Conservation (phyloP, 2,888 invertebrate species). For the Lathronympha strigana region DNA sequence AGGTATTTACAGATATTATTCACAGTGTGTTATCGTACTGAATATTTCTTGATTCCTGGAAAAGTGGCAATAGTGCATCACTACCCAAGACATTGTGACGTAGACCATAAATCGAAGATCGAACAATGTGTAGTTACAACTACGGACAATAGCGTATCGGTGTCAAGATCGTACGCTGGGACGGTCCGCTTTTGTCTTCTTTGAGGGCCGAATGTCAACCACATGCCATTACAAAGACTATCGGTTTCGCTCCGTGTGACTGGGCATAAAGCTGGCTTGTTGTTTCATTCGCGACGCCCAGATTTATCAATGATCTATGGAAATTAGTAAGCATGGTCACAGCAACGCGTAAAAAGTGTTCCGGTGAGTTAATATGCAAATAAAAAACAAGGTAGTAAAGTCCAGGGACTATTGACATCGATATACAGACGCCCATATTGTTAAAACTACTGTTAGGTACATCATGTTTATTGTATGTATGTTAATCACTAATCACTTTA, state of each 20-base stretch:
- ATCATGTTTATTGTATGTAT: neutral
- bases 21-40: too few species aligned
- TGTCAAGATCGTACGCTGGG: conserved; percentile 66
- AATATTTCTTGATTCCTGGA: neutral
- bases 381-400: neutral
- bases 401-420: neutral
- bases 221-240: conserved; percentile 50
- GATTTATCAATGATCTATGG: conserved; percentile 11
- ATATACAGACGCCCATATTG: neutral
- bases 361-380: neutral
- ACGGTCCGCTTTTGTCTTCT: conserved; percentile 61
- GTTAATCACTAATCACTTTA: neutral
- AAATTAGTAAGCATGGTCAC: neutral
- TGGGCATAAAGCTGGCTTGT: conserved; percentile 19
- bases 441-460: neutral
- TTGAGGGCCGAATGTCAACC: conserved; percentile 61
- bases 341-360: conserved; percentile 1
- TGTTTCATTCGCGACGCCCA: conserved; percentile 22
- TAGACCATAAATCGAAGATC: conserved; percentile 58
- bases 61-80: neutral
- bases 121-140: conserved; percentile 58
- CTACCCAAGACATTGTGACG: conserved; percentile 49
- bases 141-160: conserved; percentile 64
- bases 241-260: conserved; percentile 32
- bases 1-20: too few species aligned